Evolutionary conservation across 2,888 invertebrate genomes (phyloP).

Genomic region (Chrysolina oricalcia): DNA sequence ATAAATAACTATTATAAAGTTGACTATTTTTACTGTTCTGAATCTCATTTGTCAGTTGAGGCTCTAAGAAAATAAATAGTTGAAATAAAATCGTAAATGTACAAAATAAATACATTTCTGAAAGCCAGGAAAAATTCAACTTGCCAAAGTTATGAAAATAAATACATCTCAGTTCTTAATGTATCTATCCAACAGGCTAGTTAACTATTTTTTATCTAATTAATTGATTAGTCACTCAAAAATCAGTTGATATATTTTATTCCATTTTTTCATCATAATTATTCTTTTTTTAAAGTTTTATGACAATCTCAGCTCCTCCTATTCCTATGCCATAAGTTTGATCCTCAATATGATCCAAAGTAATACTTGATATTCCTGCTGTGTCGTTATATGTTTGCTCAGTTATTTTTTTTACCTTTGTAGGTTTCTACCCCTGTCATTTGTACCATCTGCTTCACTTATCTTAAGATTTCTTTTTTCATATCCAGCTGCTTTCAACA

Average conservation of each 20-base stretch:
- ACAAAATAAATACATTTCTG: conserved; percentile 14
- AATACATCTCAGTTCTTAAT: conserved; percentile 9
- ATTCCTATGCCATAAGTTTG: too few relatives aligned
- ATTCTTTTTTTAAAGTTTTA: neutral
- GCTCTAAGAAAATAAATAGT: neutral
- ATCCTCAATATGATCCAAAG: too few relatives aligned
- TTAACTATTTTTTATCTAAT: conserved; percentile 14
- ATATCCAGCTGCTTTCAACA: too few relatives aligned
- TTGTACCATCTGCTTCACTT: too few relatives aligned
- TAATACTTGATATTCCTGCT: too few relatives aligned
- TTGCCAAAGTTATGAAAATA: conserved; percentile 3
- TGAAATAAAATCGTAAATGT: neutral
- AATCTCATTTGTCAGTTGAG: neutral
- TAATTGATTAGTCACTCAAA: neutral
- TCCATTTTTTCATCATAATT: too few relatives aligned
- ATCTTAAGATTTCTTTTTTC: too few relatives aligned
- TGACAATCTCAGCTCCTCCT: neutral
- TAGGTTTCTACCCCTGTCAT: too few relatives aligned
- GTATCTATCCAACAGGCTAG: conserved; percentile 4
- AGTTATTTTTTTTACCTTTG: too few relatives aligned
- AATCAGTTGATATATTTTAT: conserved; percentile 5
- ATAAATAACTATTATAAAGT: too few relatives aligned
- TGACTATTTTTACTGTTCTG: too few relatives aligned
- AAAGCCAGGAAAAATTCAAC: neutral
- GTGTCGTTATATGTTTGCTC: too few relatives aligned